Evolutionary conservation across 2,888 invertebrate species (phyloP).

Genomic region (Ophonus ardosiacus): DNA sequence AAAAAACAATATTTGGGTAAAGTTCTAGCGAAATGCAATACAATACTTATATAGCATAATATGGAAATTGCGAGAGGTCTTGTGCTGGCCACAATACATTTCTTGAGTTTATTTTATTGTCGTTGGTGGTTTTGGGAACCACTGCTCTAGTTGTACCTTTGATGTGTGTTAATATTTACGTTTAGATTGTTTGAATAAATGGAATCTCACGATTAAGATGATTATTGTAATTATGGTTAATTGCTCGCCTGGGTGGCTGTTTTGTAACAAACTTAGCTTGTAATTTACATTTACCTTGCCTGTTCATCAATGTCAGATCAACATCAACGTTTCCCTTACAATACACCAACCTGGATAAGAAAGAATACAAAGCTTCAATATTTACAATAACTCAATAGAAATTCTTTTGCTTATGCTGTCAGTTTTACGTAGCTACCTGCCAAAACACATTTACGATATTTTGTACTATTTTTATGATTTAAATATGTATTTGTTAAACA

Average conservation of each 20-base stretch:
- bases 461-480: too few relatives aligned
- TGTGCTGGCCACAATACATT: too few relatives aligned
- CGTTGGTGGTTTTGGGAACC: too few relatives aligned
- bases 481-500: too few relatives aligned
- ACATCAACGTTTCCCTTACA: not conserved
- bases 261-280: constrained; percentile 49
- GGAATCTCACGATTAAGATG: constrained; percentile 60
- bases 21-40: too few relatives aligned
- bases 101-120: too few relatives aligned
- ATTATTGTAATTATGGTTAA: constrained; percentile 56
- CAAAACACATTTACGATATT: too few relatives aligned
- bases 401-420: not conserved
- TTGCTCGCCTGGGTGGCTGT: constrained; percentile 43
- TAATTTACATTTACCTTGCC: constrained; percentile 42
- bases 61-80: too few relatives aligned
- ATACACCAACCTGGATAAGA: not conserved
- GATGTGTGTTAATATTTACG: constrained; percentile 44
- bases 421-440: not conserved
- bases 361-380: not conserved
- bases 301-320: constrained; percentile 36
- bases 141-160: not conserved
- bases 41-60: too few relatives aligned
- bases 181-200: constrained; percentile 57
- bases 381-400: not conserved
- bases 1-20: too few relatives aligned